Evolutionary conservation across 2,888 invertebrate genomes (phyloP).

Genomic region (Drosophila leonis): DNA sequence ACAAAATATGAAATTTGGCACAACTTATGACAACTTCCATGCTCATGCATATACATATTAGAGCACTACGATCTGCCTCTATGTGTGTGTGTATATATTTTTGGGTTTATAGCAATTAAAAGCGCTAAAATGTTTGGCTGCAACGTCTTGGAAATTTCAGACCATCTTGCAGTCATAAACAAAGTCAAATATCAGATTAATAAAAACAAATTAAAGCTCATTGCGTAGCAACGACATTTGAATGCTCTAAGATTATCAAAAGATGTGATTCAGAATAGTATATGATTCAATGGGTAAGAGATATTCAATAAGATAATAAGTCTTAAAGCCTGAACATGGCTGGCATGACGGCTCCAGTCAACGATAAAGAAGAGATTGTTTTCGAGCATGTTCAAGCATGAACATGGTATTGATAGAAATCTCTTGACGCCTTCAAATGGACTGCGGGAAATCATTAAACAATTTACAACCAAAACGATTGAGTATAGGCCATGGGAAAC

Average conservation of each 20-base stretch:
- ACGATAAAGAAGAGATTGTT: too few relatives aligned
- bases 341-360: too few relatives aligned
- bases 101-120: conserved; percentile 63
- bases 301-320: too few relatives aligned
- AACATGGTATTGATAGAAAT: too few relatives aligned
- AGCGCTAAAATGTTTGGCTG: conserved; percentile 74
- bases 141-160: conserved; percentile 62
- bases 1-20: conserved; percentile 41
- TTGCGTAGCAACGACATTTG: neutral
- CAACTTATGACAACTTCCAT: conserved; percentile 30
- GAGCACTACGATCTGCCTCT: neutral
- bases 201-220: neutral
- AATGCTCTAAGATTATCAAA: conserved; percentile 10
- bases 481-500: too few relatives aligned
- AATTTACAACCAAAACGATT: too few relatives aligned
- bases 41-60: conserved; percentile 15
- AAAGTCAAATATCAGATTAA: conserved; percentile 6
- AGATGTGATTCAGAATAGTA: neutral
- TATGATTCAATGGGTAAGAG: too few relatives aligned
- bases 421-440: too few relatives aligned
- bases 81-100: conserved; percentile 5
- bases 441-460: too few relatives aligned
- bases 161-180: conserved; percentile 44
- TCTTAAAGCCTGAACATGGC: too few relatives aligned
- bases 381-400: too few relatives aligned